Base-by-base conservation (phyloP, 2,113 vertebrate species). In the Apteryx owenii region DNA sequence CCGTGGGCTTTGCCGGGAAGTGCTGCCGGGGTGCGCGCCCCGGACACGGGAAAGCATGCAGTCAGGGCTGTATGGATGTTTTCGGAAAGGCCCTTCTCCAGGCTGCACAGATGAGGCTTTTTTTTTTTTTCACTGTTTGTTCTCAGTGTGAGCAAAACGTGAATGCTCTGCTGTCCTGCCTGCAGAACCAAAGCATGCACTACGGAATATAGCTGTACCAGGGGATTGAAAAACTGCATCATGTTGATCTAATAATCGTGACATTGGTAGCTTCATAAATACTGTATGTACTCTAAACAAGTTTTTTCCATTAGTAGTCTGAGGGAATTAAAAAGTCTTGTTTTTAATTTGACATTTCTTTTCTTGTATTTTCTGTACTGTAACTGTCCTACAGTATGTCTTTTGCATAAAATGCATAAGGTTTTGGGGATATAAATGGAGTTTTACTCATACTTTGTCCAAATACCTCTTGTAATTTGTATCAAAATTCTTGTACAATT, bases 391-490 rank as follows among this genome's bases (percentile, higher is more conserved):
- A 98, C 98, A 98, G 97, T 97, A 97, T 97, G 96, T 98, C 97
- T 99, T 99, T 99, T 99, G 99, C 99, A 99, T 99, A 99, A 99
- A 99, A 99, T 99, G 99, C 99, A 99, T 99, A 99, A 99, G 98
- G 98, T 99, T 99, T 99, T 99, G 99, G 99, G 99, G 99, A 98
- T 99, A 99, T 99, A 99, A 99, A 99, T 99, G 98, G 99, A 99
- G 99, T 99, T 99, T 99, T 99, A 99, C 99, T 99, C 99, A 99
- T 99, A 99, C 99, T 99, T 99, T 99, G 99, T 99, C 99, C 99
- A 99, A 99, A 99, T 99, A 99, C 99, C 99, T 99, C 99, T 99
- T 99, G 99, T 99, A 99, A 99, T 99, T 99, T 99, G 99, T 99
- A 99, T 99, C 98, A 99, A 98, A 99, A 99, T 99, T 99, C 99